These are phyloP conservation scores for Ochotona curzoniae DNA, from an alignment of 2,113 vertebrate species.

Conservation along the genomic window DNA sequence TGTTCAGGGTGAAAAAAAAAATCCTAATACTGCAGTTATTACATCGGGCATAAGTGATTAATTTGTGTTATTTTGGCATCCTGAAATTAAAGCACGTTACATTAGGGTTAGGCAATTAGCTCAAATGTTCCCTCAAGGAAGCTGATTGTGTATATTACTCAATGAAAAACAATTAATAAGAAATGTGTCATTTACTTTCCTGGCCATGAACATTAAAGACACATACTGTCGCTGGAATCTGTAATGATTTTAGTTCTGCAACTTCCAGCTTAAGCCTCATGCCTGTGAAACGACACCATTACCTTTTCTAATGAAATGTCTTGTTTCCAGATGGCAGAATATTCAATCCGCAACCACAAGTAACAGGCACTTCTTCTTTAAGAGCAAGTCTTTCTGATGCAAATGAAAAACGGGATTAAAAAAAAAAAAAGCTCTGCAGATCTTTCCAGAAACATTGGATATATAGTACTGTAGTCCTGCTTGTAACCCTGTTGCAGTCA, in stretches of 20 bases:
- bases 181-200: constrained; percentile 73
- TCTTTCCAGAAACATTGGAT: constrained; percentile 72
- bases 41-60: constrained; percentile 73
- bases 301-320: constrained; percentile 59
- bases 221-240: constrained; percentile 70
- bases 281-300: constrained; percentile 44
- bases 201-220: constrained; percentile 70
- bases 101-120: constrained; percentile 81
- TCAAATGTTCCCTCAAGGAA: constrained; percentile 75
- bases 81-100: constrained; percentile 77
- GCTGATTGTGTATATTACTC: constrained; percentile 67
- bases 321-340: constrained; percentile 76
- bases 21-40: constrained; percentile 81
- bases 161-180: constrained; percentile 76
- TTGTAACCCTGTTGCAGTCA: constrained; percentile 69
- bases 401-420: constrained; percentile 77
- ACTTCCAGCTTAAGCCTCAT: constrained; percentile 57
- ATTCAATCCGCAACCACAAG: constrained; percentile 64
- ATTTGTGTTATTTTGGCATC: constrained; percentile 81
- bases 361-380: constrained; percentile 72
- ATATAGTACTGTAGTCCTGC: constrained; percentile 52
- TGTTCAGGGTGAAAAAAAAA: constrained; percentile 66
- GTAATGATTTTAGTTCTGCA: constrained; percentile 55
- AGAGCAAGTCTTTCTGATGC: constrained; percentile 72
- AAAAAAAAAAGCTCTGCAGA: constrained; percentile 19